Conservation (phyloP, 2,113 vertebrate species). For the Condylura cristata region DNA sequence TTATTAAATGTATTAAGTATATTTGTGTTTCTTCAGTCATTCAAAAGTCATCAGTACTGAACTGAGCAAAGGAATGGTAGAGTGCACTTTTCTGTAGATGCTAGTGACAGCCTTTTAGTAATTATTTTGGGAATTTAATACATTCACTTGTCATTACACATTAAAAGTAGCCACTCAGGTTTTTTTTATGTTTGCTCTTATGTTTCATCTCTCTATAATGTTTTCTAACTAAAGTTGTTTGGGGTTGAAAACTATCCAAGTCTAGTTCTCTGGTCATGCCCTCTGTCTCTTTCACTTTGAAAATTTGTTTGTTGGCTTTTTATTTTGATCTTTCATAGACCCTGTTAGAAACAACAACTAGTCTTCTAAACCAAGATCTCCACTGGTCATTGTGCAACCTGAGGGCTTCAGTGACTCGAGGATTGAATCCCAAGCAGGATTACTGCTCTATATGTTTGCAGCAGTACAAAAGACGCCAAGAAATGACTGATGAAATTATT, state of each 20-base stretch:
- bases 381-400: slow-evolving; percentile 98
- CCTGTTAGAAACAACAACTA: slow-evolving; percentile 96
- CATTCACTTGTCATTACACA: neutral
- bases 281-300: neutral
- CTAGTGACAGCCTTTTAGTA: slow-evolving; percentile 10
- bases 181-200: neutral
- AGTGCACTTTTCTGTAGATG: slow-evolving; percentile 33
- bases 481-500: slow-evolving; percentile 93
- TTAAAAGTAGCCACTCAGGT: neutral
- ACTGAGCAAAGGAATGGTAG: slow-evolving; percentile 6
- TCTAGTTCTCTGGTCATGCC: neutral
- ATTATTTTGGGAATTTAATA: slow-evolving; percentile 29
- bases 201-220: neutral
- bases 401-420: slow-evolving; percentile 92
- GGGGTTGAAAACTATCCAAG: neutral
- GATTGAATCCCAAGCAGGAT: slow-evolving; percentile 96
- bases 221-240: neutral
- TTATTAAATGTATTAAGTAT: slow-evolving; percentile 20
- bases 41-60: slow-evolving; percentile 29
- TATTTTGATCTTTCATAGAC: slow-evolving; percentile 86
- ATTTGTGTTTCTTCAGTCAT: slow-evolving; percentile 3
- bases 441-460: slow-evolving; percentile 96
- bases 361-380: slow-evolving; percentile 95
- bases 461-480: slow-evolving; percentile 95
- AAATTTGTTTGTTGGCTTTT: neutral